Evolutionary conservation across 2,888 invertebrate genomes (phyloP), one percentile per base, ranked within the genome.

Genomic region (Morinoia aosen): DNA sequence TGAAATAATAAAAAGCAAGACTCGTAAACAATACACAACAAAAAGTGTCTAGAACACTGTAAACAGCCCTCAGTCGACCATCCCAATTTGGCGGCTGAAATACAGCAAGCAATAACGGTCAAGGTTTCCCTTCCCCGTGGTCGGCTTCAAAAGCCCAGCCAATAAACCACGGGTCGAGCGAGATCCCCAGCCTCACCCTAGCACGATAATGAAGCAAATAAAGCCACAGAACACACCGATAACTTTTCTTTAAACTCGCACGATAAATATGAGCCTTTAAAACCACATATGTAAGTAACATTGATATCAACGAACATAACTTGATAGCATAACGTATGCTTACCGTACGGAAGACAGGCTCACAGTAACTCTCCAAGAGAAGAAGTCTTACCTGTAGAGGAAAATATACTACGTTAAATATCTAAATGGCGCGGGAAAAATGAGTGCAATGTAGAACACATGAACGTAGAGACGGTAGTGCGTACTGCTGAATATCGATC

Each of bases 181-280:
- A 39, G 48, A 90, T n/a, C 39, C 90, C 90, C 10, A 90, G 48
- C 90, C 40, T 90, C 90, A 19, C 8, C 39, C 48, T 25, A 8
- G 90, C 90, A 48, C 7, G 90, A 90, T 90, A 90, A 90, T 39
- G 12, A 90, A 90, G 39, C 90, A 14, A 90, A 90, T 90, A 90
- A 90, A 90, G 90, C 64, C 64, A 64, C 11, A 64, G 58, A 25
- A 64, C 14, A 25, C 11, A 64, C 64, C 64, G 7, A 19, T 25
- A 64, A 64, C 5, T 12, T 64, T 64, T 64, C 64, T 64, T 64
- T 64, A 12, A 64, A 64, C 64, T 64, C 64, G 5, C 12, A 12
- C 19, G 25, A 25, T 19, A 64, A 58, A 39, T n/a, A 61, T 57
- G 10, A 58, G 25, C 25, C 25, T 64, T 64, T 25, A 64, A 5